phyloP scores from a whole-genome alignment of 2,113 vertebrate genomes.

The Mobula hypostoma region DNA sequence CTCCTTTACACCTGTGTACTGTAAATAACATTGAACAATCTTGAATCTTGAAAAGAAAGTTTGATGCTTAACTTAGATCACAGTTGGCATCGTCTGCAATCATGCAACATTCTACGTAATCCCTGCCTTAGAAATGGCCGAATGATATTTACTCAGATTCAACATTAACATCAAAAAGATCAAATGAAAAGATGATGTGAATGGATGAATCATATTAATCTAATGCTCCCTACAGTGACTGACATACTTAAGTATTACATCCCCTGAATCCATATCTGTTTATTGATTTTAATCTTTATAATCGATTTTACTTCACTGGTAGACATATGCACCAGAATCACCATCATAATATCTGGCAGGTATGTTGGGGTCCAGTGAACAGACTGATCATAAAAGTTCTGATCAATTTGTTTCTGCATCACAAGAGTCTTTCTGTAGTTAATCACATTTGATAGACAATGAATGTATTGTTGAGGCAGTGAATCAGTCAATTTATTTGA shows the following conservation, averaged over 20 bases:
- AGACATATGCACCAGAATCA: background rate
- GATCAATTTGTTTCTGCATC: conserved; percentile 23
- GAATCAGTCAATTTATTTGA: conserved; percentile 19
- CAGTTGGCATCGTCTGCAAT: background rate
- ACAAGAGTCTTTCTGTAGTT: background rate
- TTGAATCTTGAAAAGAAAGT: background rate
- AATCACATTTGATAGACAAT: conserved; percentile 21
- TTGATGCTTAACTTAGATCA: background rate
- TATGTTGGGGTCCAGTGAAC: background rate
- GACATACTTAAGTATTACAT: background rate
- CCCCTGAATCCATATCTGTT: background rate
- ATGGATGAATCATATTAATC: background rate
- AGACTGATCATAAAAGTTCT: background rate
- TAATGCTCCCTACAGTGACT: background rate
- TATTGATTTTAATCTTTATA: background rate
- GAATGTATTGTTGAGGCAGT: background rate
- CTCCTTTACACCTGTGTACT: too few species aligned
- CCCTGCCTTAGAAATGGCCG: background rate
- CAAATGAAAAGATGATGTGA: background rate
- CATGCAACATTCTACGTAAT: background rate
- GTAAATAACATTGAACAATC: background rate
- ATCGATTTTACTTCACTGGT: background rate
- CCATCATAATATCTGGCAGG: background rate
- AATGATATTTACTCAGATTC: background rate
- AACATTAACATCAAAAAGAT: background rate